A percentile compares a stretch with the other conserved stretches of the same genome.
phyloP scores from a whole-genome alignment of 1,140 invertebrate species.

The Bursaphelenchus mucronatus region DNA sequence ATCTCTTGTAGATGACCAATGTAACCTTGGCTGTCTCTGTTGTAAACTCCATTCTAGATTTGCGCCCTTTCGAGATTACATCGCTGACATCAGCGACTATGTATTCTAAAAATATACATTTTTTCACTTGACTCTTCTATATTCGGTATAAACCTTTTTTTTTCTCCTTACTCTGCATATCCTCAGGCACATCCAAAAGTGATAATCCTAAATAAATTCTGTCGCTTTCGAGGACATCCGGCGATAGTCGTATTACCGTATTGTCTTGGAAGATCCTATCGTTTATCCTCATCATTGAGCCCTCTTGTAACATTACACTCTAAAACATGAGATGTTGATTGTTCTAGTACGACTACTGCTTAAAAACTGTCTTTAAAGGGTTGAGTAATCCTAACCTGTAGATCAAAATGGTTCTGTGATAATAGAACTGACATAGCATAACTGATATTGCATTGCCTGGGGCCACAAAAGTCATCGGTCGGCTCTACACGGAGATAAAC shows the following conservation, averaged over 20 bases:
- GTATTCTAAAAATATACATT: slow-evolving; percentile 43
- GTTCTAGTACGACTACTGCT: not conserved
- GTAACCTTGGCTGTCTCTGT: slow-evolving; percentile 34
- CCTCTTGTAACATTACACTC: slow-evolving; percentile 44
- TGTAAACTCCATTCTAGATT: slow-evolving; percentile 33
- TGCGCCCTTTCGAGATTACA: slow-evolving; percentile 26
- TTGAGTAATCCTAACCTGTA: slow-evolving; percentile 25
- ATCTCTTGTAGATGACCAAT: slow-evolving; percentile 30
- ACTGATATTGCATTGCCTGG: slow-evolving; percentile 35
- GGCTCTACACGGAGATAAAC: slow-evolving; percentile 32
- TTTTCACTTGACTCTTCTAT: slow-evolving; percentile 12
- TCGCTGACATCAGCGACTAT: slow-evolving; percentile 46
- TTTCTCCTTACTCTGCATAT: slow-evolving; percentile 39
- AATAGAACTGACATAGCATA: slow-evolving; percentile 40
- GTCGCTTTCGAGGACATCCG: slow-evolving; percentile 19
- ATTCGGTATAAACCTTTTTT: too few species aligned
- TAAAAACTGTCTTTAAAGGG: not conserved
- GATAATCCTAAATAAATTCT: slow-evolving; percentile 46
- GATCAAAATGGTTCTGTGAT: slow-evolving; percentile 42
- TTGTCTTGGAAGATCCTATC: slow-evolving; percentile 37
- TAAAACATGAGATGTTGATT: slow-evolving; percentile 10
- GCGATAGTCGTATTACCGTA: slow-evolving; percentile 34
- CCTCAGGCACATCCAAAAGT: slow-evolving; percentile 46
- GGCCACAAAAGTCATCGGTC: slow-evolving; percentile 41
- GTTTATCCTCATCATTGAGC: slow-evolving; percentile 28